Percentiles rank a stretch among this genome's conserved stretches.
These are phyloP conservation scores for Prenolepis imparis DNA, from an alignment of 2,888 invertebrate species.

Conservation along the genomic window DNA sequence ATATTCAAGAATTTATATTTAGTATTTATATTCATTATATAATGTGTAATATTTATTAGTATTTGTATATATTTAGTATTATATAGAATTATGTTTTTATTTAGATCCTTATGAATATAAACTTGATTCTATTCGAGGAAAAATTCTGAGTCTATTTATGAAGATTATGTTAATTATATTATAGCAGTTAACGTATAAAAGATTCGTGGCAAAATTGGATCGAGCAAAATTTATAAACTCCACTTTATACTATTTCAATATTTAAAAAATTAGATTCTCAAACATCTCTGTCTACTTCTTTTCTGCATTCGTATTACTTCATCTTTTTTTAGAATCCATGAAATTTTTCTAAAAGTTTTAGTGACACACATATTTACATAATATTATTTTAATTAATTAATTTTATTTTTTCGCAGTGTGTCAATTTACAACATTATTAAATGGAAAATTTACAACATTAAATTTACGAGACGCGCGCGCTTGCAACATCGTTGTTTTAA, in stretches of 20 bases:
- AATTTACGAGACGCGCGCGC: background rate
- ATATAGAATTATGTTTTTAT: background rate
- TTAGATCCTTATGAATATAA: background rate
- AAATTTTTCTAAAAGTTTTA: background rate
- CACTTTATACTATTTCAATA: background rate
- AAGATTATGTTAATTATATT: background rate
- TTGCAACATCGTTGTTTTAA: background rate
- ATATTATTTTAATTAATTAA: background rate
- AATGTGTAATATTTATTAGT: background rate
- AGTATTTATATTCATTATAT: background rate
- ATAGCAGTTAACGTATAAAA: background rate
- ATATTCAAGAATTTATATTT: background rate
- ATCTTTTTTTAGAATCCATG: background rate
- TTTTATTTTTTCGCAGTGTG: background rate
- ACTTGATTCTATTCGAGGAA: background rate
- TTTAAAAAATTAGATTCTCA: background rate
- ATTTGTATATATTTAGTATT: conserved; percentile 1
- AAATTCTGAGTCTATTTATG: background rate
- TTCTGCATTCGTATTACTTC: background rate
- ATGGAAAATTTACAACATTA: background rate
- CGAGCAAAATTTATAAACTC: background rate
- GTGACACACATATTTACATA: background rate
- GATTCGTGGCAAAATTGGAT: background rate
- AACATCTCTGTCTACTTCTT: background rate
- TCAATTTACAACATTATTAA: background rate